Evolutionary conservation across 2,888 invertebrate genomes (phyloP), one percentile per base, ranked within the genome.

Genomic region (Tetramorium bicarinatum): DNA sequence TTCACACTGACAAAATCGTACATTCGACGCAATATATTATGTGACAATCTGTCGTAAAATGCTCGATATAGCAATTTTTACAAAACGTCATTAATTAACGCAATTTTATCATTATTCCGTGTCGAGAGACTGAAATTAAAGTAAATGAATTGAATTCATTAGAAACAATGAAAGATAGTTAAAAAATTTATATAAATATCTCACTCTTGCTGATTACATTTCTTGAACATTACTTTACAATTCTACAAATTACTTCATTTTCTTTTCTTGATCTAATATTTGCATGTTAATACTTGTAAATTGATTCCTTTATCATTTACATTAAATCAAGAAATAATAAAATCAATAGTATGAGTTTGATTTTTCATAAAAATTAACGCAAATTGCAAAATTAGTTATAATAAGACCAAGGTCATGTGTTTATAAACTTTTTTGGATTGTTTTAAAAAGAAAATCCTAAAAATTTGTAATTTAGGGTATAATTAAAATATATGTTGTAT

Each of bases 1-100:
- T 44, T 61, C 67, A 56, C 62, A 62, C 11, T 80, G 38, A 72
- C 66, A 79, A 64, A 82, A 69, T 59, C 13, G 25, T 66, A 79
- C 47, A 47, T 59, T 72, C 47, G 79, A 59, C 13, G 13, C 34
- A 79, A 59, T 11, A 59, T 11, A 3, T 59, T 59, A 72, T 6
- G 15, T 34, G 13, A 34, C 34, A 41, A 25, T 66, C 3, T 34
- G 44, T 72, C 21, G 1, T 18, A 21, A 6, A 44, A 66, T 69
- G 29, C 6, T 3, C 13, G 18, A 69, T 34, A 6, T 49, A 77
- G 15, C 21, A 79, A 15, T 38, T 80, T 72, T 66, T 8, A 21
- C 21, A 4, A 13, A 56, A 71, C 7, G 2, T 71, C 25, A 56
- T 44, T 38, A 38, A 38, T 21, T 52, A 77, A 69, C 6, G 1